Evolutionary conservation across 2,888 invertebrate species (phyloP).

Genomic region (Terebella lapidaria): DNA sequence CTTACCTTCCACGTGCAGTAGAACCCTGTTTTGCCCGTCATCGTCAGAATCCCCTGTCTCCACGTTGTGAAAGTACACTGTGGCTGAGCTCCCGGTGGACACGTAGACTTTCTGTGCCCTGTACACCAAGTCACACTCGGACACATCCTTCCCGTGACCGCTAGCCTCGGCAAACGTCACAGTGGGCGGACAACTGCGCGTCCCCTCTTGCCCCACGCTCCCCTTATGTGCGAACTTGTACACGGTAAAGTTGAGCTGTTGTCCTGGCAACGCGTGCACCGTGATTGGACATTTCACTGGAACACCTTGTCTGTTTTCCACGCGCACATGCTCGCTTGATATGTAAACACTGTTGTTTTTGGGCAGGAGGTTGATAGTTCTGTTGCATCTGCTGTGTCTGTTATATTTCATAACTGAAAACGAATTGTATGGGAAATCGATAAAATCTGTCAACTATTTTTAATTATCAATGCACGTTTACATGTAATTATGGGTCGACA

Average conservation of each 20-base stretch:
- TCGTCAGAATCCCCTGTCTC: not conserved
- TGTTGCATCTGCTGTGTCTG: no score
- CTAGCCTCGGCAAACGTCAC: not conserved
- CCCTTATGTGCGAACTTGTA: not conserved
- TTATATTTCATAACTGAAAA: no score
- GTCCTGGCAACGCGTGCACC: not conserved
- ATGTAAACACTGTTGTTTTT: no score
- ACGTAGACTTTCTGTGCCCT: not conserved
- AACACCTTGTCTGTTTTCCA: no score
- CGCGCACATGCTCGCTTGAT: no score
- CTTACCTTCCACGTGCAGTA: not conserved
- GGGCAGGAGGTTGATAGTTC: no score
- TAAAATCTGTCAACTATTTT: no score
- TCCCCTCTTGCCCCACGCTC: not conserved
- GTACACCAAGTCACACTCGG: not conserved
- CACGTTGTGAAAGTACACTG: not conserved
- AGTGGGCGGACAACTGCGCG: not conserved
- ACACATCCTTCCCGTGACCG: not conserved
- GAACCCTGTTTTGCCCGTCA: no score
- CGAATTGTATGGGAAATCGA: no score
- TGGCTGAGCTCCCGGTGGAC: not conserved
- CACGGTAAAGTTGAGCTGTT: not conserved
- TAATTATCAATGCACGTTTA: no score
- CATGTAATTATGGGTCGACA: no score
- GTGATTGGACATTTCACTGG: not conserved